These are phyloP conservation scores for Thysanoteuthis rhombus DNA, from an alignment of 2,888 invertebrate genomes.

Conservation along the genomic window DNA sequence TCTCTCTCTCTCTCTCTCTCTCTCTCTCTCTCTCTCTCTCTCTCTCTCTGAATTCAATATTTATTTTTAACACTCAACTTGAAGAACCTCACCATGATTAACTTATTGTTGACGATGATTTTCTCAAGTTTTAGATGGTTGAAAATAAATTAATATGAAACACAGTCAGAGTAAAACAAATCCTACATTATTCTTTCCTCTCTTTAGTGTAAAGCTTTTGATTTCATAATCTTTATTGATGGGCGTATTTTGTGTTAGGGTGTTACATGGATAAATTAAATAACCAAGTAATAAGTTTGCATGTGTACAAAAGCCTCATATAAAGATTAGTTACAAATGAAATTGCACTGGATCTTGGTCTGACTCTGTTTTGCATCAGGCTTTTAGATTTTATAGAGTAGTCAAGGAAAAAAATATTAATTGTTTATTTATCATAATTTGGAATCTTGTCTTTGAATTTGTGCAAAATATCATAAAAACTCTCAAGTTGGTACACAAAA, in stretches of 20 bases:
- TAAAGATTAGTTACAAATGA: background rate
- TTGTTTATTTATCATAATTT: too few species aligned
- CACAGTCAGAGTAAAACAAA: too few species aligned
- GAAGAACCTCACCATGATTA: too few species aligned
- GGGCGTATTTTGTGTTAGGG: background rate
- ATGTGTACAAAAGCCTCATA: background rate
- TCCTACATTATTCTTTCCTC: background rate
- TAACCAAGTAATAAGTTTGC: background rate
- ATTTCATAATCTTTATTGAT: background rate
- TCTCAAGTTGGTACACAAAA: too few species aligned
- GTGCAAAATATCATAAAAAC: too few species aligned
- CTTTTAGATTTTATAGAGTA: background rate
- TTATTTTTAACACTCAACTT: too few species aligned
- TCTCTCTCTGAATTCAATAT: background rate
- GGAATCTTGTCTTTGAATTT: too few species aligned
- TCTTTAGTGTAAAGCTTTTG: background rate
- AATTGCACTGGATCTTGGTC: background rate
- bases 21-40: background rate
- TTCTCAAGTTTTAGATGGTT: too few species aligned
- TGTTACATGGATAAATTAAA: background rate
- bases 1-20: background rate
- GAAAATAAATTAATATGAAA: too few species aligned
- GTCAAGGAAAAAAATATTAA: background rate
- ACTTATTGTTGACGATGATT: too few species aligned
- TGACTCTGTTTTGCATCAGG: background rate